phyloP scores from a whole-genome alignment of 1,140 invertebrate genomes.

The Drosophila kikkawai region DNA sequence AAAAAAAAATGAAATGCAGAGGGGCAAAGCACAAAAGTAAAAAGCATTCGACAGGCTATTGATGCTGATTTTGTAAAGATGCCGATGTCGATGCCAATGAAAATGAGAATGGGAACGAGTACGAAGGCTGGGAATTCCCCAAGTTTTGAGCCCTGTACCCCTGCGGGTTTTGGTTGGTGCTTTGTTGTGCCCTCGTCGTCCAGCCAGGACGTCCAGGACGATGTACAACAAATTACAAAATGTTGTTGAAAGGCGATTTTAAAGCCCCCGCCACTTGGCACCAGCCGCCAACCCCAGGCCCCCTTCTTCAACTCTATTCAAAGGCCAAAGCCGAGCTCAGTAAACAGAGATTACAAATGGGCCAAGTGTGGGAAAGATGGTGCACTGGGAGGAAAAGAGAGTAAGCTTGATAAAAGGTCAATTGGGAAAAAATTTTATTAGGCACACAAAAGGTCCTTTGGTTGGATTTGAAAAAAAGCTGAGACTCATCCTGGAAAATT shows the following conservation, averaged over 20 bases:
- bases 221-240: conserved; percentile 80
- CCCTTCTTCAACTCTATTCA: conserved; percentile 17
- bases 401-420: neutral
- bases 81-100: conserved; percentile 50
- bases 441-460: too few species aligned
- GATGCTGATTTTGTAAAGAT: conserved; percentile 81
- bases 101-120: conserved; percentile 23
- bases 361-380: conserved; percentile 54
- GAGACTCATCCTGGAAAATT: too few species aligned
- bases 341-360: conserved; percentile 80
- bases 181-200: conserved; percentile 54
- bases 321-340: conserved; percentile 47
- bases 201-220: conserved; percentile 35
- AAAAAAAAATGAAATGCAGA: conserved; percentile 8
- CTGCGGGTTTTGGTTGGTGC: conserved; percentile 23
- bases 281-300: neutral
- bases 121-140: conserved; percentile 15
- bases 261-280: conserved; percentile 58
- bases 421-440: too few species aligned
- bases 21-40: conserved; percentile 51
- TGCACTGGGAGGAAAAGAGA: neutral
- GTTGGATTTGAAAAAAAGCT: too few species aligned
- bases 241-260: conserved; percentile 80
- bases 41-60: conserved; percentile 78
- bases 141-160: conserved; percentile 22